Base-by-base conservation (phyloP, 2,888 invertebrate genomes). In the Hirtodrosophila histrioides region DNA sequence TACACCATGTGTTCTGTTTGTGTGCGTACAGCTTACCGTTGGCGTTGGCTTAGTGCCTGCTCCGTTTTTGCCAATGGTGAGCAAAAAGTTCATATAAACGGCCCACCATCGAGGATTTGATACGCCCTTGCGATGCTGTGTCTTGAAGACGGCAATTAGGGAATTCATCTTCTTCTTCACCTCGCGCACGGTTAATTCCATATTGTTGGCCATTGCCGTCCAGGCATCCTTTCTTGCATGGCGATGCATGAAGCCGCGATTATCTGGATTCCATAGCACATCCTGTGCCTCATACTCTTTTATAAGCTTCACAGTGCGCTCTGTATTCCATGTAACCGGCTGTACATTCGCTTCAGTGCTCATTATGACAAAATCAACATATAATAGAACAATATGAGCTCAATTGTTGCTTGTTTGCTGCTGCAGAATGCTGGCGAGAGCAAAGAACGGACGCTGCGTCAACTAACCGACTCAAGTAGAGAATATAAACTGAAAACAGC, bases 31-130 rank as follows among this genome's bases (percentile, higher is more conserved):
- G 29, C 41, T 50, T 51, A 57, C 57, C 36, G 17, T 17, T 49
- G 40, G 23, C 31, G 4, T 12, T 31, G 12, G 10, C 8, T 31
- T 7, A 3, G 6, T 10, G 23, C 7, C 7, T 3, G 23, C 41
- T 7, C 9, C 27, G 10, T 5, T 12, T 6, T 41, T 40, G 31
- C 9, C 23, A 51, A 17, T 43, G 10, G 49, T 49, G 24, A 43
- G 33, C 36, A 64, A 36, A 31, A 64, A 64, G 4, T 31, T 29
- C 64, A 64, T 51, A n/a, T 64, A 46, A 12, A 6, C 29, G 27
- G 58, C 24, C 58, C 64, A 64, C 64, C 64, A 64, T 7, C 64
- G 51, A 0, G 40, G 46, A 51, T 41, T 46, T 1, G 40, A 4
- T n/a, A 64, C 58, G 9, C 51, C 46, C 4, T 53, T 40, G n/a